Conservation (phyloP, 35 echinoderm and acorn worm genomes). For the Anneissia japonica region DNA sequence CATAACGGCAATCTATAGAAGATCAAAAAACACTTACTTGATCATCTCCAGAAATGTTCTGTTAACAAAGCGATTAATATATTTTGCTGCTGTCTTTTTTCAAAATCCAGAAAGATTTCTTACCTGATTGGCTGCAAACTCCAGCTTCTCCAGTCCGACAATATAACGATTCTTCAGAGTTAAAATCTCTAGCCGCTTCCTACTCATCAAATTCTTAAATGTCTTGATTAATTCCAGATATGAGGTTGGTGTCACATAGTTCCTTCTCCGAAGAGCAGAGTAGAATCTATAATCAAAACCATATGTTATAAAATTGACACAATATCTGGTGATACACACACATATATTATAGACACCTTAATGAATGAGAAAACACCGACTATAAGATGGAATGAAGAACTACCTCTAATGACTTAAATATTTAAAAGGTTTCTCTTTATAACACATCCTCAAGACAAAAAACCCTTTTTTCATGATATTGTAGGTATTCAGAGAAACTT, state of each 20-base stretch:
- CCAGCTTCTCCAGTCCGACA: slow-evolving; percentile 86
- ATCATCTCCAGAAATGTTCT: too few species aligned
- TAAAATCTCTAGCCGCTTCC: slow-evolving; percentile 93
- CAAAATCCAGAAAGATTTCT: too few species aligned
- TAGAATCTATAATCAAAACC: slow-evolving; percentile 63
- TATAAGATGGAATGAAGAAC: too few species aligned
- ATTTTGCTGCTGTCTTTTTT: neutral
- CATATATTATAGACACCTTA: too few species aligned
- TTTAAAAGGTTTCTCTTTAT: too few species aligned
- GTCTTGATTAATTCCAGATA: slow-evolving; percentile 98
- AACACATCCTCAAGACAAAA: too few species aligned
- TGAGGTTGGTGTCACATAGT: slow-evolving; percentile 97
- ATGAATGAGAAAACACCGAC: too few species aligned
- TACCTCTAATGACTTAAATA: too few species aligned
- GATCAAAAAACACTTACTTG: neutral
- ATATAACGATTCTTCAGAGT: slow-evolving; percentile 90
- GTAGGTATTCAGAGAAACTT: too few species aligned
- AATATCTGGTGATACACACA: too few species aligned
- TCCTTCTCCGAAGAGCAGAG: slow-evolving; percentile 61
- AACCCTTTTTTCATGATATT: too few species aligned
- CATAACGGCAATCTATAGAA: slow-evolving; percentile 83
- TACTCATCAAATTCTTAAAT: slow-evolving; percentile 90
- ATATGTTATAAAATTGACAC: too few species aligned
- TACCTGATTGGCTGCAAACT: slow-evolving; percentile 98
- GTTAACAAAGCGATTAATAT: neutral